phyloP scores from a whole-genome alignment of 1,140 invertebrate genomes.

The Papilio polytes region DNA sequence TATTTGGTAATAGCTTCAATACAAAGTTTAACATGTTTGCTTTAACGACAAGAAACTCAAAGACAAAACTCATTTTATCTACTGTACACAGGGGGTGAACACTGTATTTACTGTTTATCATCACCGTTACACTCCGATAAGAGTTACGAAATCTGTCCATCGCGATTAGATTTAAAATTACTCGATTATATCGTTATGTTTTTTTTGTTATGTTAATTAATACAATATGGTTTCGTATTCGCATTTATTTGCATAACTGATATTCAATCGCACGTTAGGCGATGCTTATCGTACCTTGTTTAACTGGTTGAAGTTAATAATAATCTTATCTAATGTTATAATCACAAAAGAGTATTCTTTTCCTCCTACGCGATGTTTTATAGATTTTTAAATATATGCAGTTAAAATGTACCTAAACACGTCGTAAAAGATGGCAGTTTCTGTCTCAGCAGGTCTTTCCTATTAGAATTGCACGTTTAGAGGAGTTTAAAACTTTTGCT shows the following conservation, averaged over 20 bases:
- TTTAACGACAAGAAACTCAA: background rate
- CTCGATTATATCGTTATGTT: background rate
- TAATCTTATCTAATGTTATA: background rate
- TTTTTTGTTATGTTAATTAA: conserved; percentile 2
- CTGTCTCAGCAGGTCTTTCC: background rate
- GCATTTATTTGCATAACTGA: conserved; percentile 1
- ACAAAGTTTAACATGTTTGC: background rate
- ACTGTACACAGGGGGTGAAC: too few species aligned
- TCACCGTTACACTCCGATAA: background rate
- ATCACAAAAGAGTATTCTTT: background rate
- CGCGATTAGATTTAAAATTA: background rate
- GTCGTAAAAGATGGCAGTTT: background rate
- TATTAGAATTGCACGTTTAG: background rate
- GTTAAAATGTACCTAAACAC: background rate
- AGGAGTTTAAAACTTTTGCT: background rate
- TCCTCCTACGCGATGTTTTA: background rate
- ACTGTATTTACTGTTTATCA: background rate
- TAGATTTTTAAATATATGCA: too few species aligned
- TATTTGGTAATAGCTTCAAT: background rate
- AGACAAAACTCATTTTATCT: background rate
- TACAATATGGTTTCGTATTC: background rate
- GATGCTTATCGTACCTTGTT: conserved; percentile 7
- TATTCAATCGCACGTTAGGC: background rate
- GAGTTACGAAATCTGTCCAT: background rate
- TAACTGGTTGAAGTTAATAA: conserved; percentile 8